Base-by-base conservation (phyloP, 2,113 vertebrate genomes). In the Oncorhynchus nerka region DNA sequence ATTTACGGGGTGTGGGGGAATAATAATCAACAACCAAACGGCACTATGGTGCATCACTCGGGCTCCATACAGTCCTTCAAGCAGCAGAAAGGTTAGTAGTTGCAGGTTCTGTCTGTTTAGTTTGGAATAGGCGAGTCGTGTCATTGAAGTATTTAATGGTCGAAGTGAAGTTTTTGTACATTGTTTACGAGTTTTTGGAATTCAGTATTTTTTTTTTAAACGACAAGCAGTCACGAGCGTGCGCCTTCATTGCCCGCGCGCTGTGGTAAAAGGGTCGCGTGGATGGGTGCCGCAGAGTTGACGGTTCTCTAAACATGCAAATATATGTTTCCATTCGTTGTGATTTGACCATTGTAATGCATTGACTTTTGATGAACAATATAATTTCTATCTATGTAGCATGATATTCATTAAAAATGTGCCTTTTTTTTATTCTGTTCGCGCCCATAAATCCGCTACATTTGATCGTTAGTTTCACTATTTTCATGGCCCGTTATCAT, bases 41-140 rank as follows among this genome's bases (percentile, higher is more conserved):
- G 45, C 87, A 87, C 87, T 78, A 99, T 99, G 97, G 97, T 99
- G 90, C 97, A 98, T 78, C 97, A 99, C 83, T 99, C 97, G 75
- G 95, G 96, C 79, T 99, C 97, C 22, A 98, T 99, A 90, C 97
- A 98, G 93, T 99, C 95, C 89, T 98, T 99, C 93, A 95, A 94
- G 81, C 97, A 98, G 91, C 97, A 97, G 83, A 98, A 98, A 96
- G 97, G 97, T 98, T 86, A 92, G 85, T 85, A 92, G 85, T 85
- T 22, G 48, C 68, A 62, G 1, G 55, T 30, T 57, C n/a, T 57
- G 57, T 15, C 12, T 64, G 72, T 64, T 16, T 45, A 45, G 2
- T 66, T 75, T 24, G 39, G 66, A 49, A 68, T 75, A 26, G 0
- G 30, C 22, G 16, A 12, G 9, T 55, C 9, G 7, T n/a, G 5